phyloP scores from a whole-genome alignment of 2,797 vertebrate genomes.

The Enteromius treurensis region DNA sequence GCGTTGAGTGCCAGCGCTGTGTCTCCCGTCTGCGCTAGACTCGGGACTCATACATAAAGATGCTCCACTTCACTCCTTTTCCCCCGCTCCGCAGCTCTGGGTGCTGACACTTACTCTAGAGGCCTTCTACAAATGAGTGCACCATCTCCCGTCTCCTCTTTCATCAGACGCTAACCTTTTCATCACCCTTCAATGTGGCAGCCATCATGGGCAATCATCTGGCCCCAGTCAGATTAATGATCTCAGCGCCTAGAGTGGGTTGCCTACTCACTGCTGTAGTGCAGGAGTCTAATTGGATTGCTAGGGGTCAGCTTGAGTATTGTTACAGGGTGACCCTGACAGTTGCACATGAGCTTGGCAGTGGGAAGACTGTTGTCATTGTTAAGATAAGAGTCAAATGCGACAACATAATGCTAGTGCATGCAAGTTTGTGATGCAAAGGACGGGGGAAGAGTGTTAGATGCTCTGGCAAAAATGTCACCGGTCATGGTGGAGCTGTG shows the following conservation, averaged over 20 bases:
- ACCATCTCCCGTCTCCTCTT: conserved; percentile 64
- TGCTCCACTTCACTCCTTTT: conserved; percentile 51
- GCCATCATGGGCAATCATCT: conserved; percentile 72
- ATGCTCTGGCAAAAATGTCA: conserved; percentile 1
- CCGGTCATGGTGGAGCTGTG: neutral
- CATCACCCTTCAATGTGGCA: conserved; percentile 69
- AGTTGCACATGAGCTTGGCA: conserved; percentile 25
- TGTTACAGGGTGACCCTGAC: conserved; percentile 51
- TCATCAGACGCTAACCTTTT: conserved; percentile 75
- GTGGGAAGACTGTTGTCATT: conserved; percentile 24
- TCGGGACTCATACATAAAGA: conserved; percentile 76
- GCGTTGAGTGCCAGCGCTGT: conserved; percentile 39
- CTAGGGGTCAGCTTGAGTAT: conserved; percentile 50
- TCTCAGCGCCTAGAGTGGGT: conserved; percentile 39
- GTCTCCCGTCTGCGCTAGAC: conserved; percentile 26
- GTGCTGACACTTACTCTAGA: conserved; percentile 58
- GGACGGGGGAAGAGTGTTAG: neutral
- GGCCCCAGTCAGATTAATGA: conserved; percentile 70
- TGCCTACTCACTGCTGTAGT: conserved; percentile 45
- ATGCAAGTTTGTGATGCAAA: conserved; percentile 1
- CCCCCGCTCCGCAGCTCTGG: conserved; percentile 39
- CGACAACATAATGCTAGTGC: conserved; percentile 11
- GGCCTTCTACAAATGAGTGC: conserved; percentile 74
- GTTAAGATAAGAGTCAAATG: conserved; percentile 24
- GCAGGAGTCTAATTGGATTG: conserved; percentile 56